Percentiles rank a stretch among this genome's conserved stretches.
Evolutionary conservation across 2,888 invertebrate genomes (phyloP).

Genomic region (Cartodere bifasciata): DNA sequence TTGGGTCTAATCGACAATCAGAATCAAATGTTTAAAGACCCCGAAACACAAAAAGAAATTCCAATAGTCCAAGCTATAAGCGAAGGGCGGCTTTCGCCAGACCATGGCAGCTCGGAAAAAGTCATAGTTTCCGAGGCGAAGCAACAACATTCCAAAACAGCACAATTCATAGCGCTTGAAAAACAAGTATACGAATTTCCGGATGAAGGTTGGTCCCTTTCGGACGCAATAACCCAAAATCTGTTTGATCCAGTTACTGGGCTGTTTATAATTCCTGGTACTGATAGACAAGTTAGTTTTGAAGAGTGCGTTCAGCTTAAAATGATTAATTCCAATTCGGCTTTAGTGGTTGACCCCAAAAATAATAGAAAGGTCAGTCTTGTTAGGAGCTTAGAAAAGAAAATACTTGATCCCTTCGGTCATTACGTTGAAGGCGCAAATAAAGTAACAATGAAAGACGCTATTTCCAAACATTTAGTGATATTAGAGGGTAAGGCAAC

Average conservation of each 20-base stretch:
- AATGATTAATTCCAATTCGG: constrained; percentile 75
- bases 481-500: constrained; percentile 43
- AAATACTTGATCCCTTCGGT: constrained; percentile 65
- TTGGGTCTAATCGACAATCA: constrained; percentile 70
- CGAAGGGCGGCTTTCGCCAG: constrained; percentile 56
- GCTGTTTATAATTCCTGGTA: constrained; percentile 73
- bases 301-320: constrained; percentile 77
- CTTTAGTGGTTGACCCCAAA: constrained; percentile 65
- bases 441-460: constrained; percentile 58
- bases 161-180: constrained; percentile 35
- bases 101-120: constrained; percentile 30
- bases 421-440: constrained; percentile 52
- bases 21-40: constrained; percentile 64
- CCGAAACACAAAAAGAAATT: constrained; percentile 56
- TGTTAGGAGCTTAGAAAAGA: constrained; percentile 61
- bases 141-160: constrained; percentile 21
- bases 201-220: constrained; percentile 68
- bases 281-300: constrained; percentile 71
- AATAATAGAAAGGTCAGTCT: constrained; percentile 56
- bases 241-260: constrained; percentile 76
- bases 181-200: constrained; percentile 69
- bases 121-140: constrained; percentile 16
- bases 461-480: constrained; percentile 53
- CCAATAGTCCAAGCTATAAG: constrained; percentile 67
- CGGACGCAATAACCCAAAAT: constrained; percentile 70